phyloP scores from a whole-genome alignment of 2,797 vertebrate genomes.

The Melanotaenia maccullochi region DNA sequence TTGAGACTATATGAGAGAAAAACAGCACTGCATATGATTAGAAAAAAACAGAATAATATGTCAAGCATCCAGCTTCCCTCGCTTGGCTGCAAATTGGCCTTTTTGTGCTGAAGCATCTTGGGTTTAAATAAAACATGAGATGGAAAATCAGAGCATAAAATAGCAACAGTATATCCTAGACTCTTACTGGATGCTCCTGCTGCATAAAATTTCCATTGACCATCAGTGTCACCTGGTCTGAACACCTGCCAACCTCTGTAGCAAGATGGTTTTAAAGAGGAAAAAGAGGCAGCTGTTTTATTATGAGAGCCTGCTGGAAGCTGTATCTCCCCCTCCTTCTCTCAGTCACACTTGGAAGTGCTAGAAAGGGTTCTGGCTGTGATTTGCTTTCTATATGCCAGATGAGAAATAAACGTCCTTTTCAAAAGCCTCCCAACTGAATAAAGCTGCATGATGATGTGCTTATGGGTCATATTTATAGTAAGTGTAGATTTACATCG shows the following conservation, averaged over 20 bases:
- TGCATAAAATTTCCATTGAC: conserved; percentile 44
- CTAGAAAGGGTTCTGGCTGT: conserved; percentile 52
- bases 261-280: conserved; percentile 34
- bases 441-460: conserved; percentile 55
- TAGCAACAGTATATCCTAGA: conserved; percentile 55
- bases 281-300: conserved; percentile 46
- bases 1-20: conserved; percentile 26
- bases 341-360: conserved; percentile 44
- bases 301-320: conserved; percentile 35
- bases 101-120: conserved; percentile 55
- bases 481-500: conserved; percentile 51
- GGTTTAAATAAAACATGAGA: conserved; percentile 79
- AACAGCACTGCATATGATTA: conserved; percentile 27
- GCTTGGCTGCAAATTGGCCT: conserved; percentile 50
- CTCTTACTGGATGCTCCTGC: conserved; percentile 44
- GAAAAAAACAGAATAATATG: conserved; percentile 8
- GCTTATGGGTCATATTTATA: conserved; percentile 71
- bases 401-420: conserved; percentile 56
- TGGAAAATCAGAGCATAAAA: conserved; percentile 69
- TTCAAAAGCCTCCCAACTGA: conserved; percentile 55
- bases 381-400: conserved; percentile 51
- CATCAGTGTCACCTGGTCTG: conserved; percentile 48
- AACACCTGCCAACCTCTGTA: conserved; percentile 39
- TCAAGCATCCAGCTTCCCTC: conserved; percentile 46
- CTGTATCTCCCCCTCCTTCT: conserved; percentile 27